Evolutionary conservation across 1,140 invertebrate species (phyloP), one percentile per base, ranked within the genome.

Genomic region (Tribolium madens): DNA sequence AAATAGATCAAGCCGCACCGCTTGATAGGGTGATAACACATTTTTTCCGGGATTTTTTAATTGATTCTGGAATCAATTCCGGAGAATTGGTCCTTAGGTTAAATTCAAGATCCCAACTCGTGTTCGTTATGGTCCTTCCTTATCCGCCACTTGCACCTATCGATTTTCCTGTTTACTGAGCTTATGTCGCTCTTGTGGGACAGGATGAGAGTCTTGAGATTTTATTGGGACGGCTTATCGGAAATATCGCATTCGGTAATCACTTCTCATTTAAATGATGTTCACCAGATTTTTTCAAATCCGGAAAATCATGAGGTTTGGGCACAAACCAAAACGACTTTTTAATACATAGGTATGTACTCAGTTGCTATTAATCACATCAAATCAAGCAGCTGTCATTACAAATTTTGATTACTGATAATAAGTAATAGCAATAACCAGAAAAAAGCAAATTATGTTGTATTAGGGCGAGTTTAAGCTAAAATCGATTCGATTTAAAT

Each of bases 91-190:
- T 64, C 57, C 57, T 64, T 14, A 64, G 57, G 57, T 36, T 15
- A 15, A 64, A 64, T 64, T 64, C 57, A 64, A 64, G 57, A 64
- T 64, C 57, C 57, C 26, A n/a, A 33, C 21, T 18, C 57, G 57
- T 64, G 57, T 64, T 64, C 57, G 57, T 64, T 64, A 64, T 64
- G 57, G 57, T 64, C 26, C 57, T 64, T 26, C 69, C 31, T 71
- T 71, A 71, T 71, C 69, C 69, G 69, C 69, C 69, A 71, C 69
- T 71, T 71, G 69, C 69, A 71, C 69, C 69, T 71, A 71, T 71
- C 69, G 69, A 71, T 71, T 71, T 52, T 48, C 69, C 36, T 71
- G 69, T 71, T 71, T 71, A 52, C 69, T 36, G 15, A 21, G 42
- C 69, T 71, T 71, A 71, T 71, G 69, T 71, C 42, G 47, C 69